These are phyloP conservation scores for Thereva unica DNA, from an alignment of 2,888 invertebrate genomes.

Conservation along the genomic window DNA sequence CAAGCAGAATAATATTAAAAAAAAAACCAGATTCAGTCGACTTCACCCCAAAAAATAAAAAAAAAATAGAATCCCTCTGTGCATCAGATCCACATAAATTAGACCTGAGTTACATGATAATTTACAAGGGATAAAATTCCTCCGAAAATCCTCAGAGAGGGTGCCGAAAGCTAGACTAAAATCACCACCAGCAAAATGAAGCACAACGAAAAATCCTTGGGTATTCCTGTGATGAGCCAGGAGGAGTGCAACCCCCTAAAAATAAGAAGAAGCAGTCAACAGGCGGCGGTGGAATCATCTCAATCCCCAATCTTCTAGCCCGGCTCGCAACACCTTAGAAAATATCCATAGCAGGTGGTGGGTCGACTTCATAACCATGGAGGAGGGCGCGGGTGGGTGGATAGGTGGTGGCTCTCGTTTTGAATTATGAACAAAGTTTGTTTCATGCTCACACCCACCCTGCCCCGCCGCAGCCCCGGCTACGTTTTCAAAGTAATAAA, in stretches of 20 bases:
- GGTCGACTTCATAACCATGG: no score
- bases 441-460: no score
- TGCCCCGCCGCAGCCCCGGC: neutral
- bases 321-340: neutral
- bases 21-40: conserved; percentile 5
- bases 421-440: conserved; percentile 26
- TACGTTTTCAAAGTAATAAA: conserved; percentile 18
- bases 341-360: no score
- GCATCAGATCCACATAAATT: conserved; percentile 17
- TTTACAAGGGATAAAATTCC: conserved; percentile 17
- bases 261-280: conserved; percentile 12
- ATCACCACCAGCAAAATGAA: conserved; percentile 8
- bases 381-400: no score
- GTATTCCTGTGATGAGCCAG: conserved; percentile 13
- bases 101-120: conserved; percentile 19
- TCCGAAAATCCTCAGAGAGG: conserved; percentile 1
- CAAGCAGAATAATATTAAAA: no score
- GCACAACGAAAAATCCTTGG: neutral
- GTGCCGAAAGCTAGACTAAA: neutral
- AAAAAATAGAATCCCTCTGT: neutral
- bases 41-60: conserved; percentile 8
- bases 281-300: conserved; percentile 1
- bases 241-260: no score
- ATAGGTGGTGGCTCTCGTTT: conserved; percentile 7
- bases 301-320: neutral